Conservation (phyloP, 2,888 invertebrate species). For the Mechanitis mazaeus region DNA sequence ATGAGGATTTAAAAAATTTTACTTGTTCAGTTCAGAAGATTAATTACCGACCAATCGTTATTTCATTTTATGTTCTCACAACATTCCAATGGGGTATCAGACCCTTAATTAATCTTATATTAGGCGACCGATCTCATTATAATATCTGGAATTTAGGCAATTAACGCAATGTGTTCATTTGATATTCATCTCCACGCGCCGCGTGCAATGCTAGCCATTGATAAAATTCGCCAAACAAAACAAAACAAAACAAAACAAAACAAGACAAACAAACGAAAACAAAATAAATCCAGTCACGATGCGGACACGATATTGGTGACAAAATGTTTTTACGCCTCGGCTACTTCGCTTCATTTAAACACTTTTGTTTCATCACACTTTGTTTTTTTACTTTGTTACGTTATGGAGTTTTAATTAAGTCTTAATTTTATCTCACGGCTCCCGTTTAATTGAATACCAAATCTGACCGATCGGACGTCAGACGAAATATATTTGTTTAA, state of each 20-base stretch:
- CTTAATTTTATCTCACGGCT: slow-evolving; percentile 70
- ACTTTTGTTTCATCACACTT: slow-evolving; percentile 25
- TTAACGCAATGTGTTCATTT: slow-evolving; percentile 22
- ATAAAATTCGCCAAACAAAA: slow-evolving; percentile 14
- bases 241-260: slow-evolving; percentile 11
- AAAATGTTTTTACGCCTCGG: slow-evolving; percentile 59
- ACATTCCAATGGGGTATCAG: not conserved
- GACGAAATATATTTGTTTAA: slow-evolving; percentile 36
- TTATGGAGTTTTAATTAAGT: slow-evolving; percentile 72
- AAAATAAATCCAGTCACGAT: slow-evolving; percentile 38
- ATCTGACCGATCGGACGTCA: slow-evolving; percentile 40
- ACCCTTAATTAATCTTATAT: slow-evolving; percentile 13
- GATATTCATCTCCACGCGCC: slow-evolving; percentile 18
- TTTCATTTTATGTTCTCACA: not conserved
- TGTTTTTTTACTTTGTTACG: slow-evolving; percentile 38
- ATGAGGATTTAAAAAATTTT: not conserved
- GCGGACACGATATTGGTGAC: slow-evolving; percentile 48
- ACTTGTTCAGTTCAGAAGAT: not conserved
- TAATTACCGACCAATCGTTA: not conserved
- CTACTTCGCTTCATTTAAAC: slow-evolving; percentile 25
- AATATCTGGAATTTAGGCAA: slow-evolving; percentile 22
- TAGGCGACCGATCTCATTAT: slow-evolving; percentile 21
- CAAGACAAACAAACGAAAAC: slow-evolving; percentile 25
- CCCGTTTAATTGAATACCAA: slow-evolving; percentile 43
- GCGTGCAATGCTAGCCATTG: slow-evolving; percentile 22